Evolutionary conservation across 2,113 vertebrate species (phyloP).

Genomic region (Prochilodus magdalenae): DNA sequence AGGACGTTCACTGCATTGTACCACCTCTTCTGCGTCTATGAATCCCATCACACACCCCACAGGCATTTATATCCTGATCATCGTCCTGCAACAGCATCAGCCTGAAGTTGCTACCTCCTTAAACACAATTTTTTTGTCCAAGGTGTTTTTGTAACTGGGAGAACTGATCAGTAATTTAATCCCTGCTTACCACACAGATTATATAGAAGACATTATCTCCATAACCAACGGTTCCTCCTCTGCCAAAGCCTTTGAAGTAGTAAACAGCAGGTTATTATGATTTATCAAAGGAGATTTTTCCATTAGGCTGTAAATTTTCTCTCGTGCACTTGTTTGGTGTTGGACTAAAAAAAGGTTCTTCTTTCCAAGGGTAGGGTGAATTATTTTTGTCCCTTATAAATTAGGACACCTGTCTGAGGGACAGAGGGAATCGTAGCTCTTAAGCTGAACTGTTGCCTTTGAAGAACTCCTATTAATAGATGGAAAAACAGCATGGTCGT

Average conservation of each 20-base stretch:
- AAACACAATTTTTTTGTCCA: too few species aligned
- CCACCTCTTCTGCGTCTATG: too few species aligned
- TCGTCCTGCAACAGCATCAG: too few species aligned
- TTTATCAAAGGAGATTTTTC: conserved; percentile 29
- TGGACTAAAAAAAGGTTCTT: conserved; percentile 35
- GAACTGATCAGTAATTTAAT: not conserved
- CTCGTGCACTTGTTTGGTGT: conserved; percentile 30
- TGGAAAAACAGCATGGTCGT: not conserved
- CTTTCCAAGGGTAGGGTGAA: conserved; percentile 50
- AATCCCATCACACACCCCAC: too few species aligned
- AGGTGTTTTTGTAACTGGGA: not conserved
- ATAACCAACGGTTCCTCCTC: not conserved
- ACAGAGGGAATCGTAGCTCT: conserved; percentile 32
- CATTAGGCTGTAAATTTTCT: conserved; percentile 38
- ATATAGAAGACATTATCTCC: not conserved
- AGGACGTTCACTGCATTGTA: too few species aligned
- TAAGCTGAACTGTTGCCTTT: conserved; percentile 44
- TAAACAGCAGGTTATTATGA: conserved; percentile 21
- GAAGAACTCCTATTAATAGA: conserved; percentile 37
- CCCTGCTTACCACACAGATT: not conserved
- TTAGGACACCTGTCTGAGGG: conserved; percentile 60
- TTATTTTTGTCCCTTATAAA: conserved; percentile 61
- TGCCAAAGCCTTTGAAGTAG: not conserved
- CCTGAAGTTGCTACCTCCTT: not conserved
- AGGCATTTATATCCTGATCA: too few species aligned